Conservation (phyloP, 1,140 invertebrate species). For the Drosophila persimilis region DNA sequence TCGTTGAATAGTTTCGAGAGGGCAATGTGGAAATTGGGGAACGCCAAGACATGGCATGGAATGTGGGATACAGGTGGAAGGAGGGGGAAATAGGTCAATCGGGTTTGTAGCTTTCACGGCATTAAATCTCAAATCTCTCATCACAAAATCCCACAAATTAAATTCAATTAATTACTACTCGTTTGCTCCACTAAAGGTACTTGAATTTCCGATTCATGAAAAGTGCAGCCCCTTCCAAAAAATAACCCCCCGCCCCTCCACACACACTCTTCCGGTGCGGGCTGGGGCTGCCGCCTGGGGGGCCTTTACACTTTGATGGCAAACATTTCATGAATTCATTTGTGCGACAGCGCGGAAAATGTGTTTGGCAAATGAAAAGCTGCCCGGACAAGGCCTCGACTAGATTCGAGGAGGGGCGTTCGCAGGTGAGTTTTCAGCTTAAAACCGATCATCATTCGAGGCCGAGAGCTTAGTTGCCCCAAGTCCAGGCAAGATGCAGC, state of each 20-base stretch:
- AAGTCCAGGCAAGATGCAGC: conserved; percentile 49
- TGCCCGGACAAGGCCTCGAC: conserved; percentile 38
- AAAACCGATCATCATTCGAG: conserved; percentile 30
- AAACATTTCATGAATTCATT: conserved; percentile 79
- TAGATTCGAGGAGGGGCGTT: background rate
- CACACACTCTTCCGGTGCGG: conserved; percentile 1
- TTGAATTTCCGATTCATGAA: conserved; percentile 25
- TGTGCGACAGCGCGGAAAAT: conserved; percentile 67
- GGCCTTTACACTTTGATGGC: conserved; percentile 62
- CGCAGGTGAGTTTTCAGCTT: conserved; percentile 14
- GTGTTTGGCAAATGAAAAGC: conserved; percentile 64
- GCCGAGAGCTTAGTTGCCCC: conserved; percentile 26
- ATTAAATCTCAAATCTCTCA: too few relatives aligned
- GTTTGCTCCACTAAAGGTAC: conserved; percentile 24
- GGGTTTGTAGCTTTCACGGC: too few relatives aligned
- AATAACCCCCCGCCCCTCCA: background rate
- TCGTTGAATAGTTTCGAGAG: conserved; percentile 40
- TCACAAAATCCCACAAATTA: background rate
- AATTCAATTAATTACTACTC: background rate
- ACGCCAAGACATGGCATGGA: background rate
- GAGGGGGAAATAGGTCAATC: too few relatives aligned
- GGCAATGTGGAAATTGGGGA: conserved; percentile 14
- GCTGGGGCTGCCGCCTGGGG: conserved; percentile 16
- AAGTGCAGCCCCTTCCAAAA: conserved; percentile 15
- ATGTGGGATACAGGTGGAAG: too few relatives aligned